phyloP scores from a whole-genome alignment of 2,113 vertebrate species.

The Chloropsis hardwickii region DNA sequence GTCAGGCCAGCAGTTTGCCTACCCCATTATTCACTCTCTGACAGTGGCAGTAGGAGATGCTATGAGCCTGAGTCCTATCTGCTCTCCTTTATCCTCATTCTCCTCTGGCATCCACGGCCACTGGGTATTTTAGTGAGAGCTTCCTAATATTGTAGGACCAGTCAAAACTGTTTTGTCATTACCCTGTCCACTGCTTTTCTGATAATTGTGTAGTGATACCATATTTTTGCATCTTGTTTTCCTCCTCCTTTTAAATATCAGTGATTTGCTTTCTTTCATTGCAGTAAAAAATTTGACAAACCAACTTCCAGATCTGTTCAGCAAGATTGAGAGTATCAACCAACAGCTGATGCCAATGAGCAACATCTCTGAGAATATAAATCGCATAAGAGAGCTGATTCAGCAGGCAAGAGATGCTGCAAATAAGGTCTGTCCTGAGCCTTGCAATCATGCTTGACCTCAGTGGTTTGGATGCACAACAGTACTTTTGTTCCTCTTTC shows the following conservation, averaged over 20 bases:
- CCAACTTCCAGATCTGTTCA: conserved; percentile 86
- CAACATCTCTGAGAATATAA: conserved; percentile 89
- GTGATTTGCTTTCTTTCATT: neutral
- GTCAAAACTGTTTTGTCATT: neutral
- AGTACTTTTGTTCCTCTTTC: neutral
- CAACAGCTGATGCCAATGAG: conserved; percentile 76
- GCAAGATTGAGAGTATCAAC: conserved; percentile 84
- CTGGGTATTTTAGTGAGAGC: neutral
- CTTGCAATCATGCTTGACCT: neutral
- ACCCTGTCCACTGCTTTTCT: neutral
- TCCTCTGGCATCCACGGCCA: neutral
- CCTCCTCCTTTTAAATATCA: neutral
- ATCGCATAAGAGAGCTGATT: conserved; percentile 90
- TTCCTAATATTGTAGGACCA: neutral
- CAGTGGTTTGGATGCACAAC: neutral
- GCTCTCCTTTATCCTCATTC: neutral
- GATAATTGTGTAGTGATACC: fast-evolving
- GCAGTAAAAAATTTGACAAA: conserved; percentile 85
- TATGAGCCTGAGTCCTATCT: neutral
- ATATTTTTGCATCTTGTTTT: neutral
- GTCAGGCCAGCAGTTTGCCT: neutral
- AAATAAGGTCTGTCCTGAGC: conserved; percentile 80
- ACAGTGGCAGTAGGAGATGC: neutral
- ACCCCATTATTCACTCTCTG: neutral
- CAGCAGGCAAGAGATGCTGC: conserved; percentile 91